Conservation (phyloP, 2,113 vertebrate genomes). For the Pterocles orientalis region DNA sequence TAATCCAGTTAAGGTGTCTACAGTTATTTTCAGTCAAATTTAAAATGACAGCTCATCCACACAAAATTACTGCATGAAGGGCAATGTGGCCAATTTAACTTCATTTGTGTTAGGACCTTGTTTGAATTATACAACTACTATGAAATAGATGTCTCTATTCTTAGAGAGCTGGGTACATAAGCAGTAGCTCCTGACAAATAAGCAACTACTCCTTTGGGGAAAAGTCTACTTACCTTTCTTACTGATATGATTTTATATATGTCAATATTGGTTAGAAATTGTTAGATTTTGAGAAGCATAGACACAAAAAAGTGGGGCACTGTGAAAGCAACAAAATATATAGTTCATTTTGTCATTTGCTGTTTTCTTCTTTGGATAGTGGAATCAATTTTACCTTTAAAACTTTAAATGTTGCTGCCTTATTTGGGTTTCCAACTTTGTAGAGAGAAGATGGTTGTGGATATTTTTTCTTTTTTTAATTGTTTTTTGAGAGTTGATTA, state of each 20-base stretch:
- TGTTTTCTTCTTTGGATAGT: not conserved
- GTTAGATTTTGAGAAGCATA: not conserved
- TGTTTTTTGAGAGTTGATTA: not conserved
- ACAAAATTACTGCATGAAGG: conserved; percentile 18
- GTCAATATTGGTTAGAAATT: not conserved
- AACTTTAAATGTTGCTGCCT: not conserved
- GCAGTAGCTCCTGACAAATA: not conserved
- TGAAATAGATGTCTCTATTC: not conserved
- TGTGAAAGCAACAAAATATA: not conserved
- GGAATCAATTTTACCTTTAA: not conserved
- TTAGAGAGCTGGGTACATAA: not conserved
- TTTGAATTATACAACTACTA: not conserved
- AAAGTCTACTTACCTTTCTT: not conserved
- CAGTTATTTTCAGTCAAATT: conserved; percentile 70
- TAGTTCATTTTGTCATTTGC: not conserved
- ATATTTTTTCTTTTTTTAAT: not conserved
- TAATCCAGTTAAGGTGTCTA: conserved; percentile 68
- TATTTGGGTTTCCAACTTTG: not conserved
- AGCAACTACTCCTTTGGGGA: not conserved
- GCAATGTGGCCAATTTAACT: conserved; percentile 41
- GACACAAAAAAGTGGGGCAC: not conserved
- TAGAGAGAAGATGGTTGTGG: not conserved
- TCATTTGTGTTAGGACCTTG: conserved; percentile 2
- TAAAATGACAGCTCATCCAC: conserved; percentile 62
- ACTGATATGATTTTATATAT: not conserved